Evolutionary conservation across 2,888 invertebrate genomes (phyloP).

Genomic region (Glyphotaelius pellucidus): DNA sequence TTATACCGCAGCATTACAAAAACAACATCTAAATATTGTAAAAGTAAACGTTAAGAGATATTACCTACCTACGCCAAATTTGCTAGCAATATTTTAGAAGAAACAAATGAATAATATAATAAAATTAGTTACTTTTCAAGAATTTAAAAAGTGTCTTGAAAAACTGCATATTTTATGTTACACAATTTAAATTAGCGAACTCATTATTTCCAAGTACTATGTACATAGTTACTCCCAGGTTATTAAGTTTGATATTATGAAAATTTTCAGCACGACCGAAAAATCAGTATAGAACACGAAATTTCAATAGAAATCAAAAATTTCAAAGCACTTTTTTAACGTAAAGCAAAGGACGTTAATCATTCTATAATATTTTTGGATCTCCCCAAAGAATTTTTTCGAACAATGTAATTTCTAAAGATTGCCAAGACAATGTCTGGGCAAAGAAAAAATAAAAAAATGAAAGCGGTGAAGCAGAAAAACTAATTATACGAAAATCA

Average conservation of each 20-base stretch:
- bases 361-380: constrained; percentile 19
- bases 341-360: constrained; percentile 8
- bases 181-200: background rate
- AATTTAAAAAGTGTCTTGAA: too few relatives aligned
- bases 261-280: background rate
- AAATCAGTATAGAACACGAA: background rate
- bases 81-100: too few relatives aligned
- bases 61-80: too few relatives aligned
- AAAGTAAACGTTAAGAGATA: too few relatives aligned
- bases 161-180: too few relatives aligned
- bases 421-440: constrained; percentile 52
- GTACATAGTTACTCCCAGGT: background rate
- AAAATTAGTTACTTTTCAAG: too few relatives aligned
- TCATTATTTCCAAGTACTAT: background rate
- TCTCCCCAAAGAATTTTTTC: constrained; percentile 33
- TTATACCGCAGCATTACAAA: too few relatives aligned
- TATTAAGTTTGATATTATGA: background rate
- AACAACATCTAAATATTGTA: too few relatives aligned
- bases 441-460: constrained; percentile 48
- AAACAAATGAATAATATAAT: too few relatives aligned
- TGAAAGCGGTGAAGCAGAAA: constrained; percentile 44
- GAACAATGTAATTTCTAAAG: constrained; percentile 58
- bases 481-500: constrained; percentile 64
- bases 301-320: background rate
- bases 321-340: background rate